Base-by-base conservation (phyloP, 2,888 invertebrate species). In the Diarsia brunnea region DNA sequence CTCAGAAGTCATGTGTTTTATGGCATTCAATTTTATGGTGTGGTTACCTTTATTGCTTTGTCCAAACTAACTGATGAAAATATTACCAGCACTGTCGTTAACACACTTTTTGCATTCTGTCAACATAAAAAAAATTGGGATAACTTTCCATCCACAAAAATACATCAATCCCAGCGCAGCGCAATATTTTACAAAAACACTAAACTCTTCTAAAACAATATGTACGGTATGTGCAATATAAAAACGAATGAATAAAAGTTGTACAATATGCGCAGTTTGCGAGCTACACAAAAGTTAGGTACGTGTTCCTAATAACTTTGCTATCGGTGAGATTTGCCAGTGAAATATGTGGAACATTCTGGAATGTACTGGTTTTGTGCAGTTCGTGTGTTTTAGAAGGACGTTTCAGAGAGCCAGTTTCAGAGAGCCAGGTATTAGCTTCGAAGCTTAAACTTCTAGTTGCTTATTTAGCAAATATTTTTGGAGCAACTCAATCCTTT, bases 311-410 rank as follows among this genome's bases (percentile, higher is more conserved):
- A 89, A 85, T 84, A 87, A 82, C 77, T 83, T 79, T 64, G 73
- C 76, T 84, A 85, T 87, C 84, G 85, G 87, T 74, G 77, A 89
- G 89, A 90, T 89, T 90, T 87, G 69, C 75, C 65, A 69, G 79
- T 73, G 76, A 87, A 88, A 76, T 81, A 86, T 86, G 84, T 76
- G 81, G 63, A 82, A 74, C 84, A 84, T 87, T 88, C 82, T 69
- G 47, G 53, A 77, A 75, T 79, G 84, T 84, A 85, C 74, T 69
- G 66, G 38, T 58, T 53, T 71, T 61, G 64, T 43, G 27, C 58
- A 65, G 31, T 67, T 45, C 19, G 24, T 31, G 53, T 38, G 47
- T 75, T 63, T 55, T 53, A 49, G 14, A 5, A 24, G 7, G n/a
- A 69, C 4, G n/a, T 43, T 53, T 63, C n/a, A n/a, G n/a, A n/a